Base-by-base conservation (phyloP, 2,888 invertebrate species). In the Hydropsyche betteni region DNA sequence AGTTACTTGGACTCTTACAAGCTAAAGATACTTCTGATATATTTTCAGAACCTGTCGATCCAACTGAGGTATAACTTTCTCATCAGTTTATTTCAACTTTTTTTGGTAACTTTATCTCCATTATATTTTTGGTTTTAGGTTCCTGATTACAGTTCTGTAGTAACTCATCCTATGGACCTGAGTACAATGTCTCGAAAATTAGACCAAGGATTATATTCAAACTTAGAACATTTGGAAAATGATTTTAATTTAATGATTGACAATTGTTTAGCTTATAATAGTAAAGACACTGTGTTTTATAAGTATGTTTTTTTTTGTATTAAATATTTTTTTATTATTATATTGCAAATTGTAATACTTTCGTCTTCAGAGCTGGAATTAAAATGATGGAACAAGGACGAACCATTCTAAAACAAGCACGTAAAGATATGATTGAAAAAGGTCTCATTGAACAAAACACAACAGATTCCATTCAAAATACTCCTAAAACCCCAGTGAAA, bases 211-310 rank as follows among this genome's bases (percentile, higher is more conserved):
- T 84, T 88, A 72, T 96, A 96, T 83, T 85, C 86, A 6, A 90
- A 89, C 71, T 87, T 98, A 55, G 91, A 92, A 77, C 91, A 93
- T 50, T 90, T 99, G 82, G 94, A 96, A 82, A 88, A 88, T 0
- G 99, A 99, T 86, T 98, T 99, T 83, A 91, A 93, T 81, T 89
- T 98, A n/a, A 98, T 99, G 94, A 94, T 98, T 75, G 91, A 91
- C 80, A 99, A 99, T 85, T 99, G 99, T 83, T 89, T 97, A 81
- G 93, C 93, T 0, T 99, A 99, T 84, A 99, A 99, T 84, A 93
- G 94, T 80, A 95, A 95, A 83, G 97, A 98, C 81, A 98, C 98
- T 0, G 93, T 97, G 75, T 98, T 96, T 84, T 98, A 97, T 84
- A 88, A 89, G 90, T 90, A 80, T 83, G 84, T 80, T 61, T 33